Evolutionary conservation across 2,113 vertebrate genomes (phyloP), one percentile per base, ranked within the genome.

Genomic region (Dicrurus megarhynchus): DNA sequence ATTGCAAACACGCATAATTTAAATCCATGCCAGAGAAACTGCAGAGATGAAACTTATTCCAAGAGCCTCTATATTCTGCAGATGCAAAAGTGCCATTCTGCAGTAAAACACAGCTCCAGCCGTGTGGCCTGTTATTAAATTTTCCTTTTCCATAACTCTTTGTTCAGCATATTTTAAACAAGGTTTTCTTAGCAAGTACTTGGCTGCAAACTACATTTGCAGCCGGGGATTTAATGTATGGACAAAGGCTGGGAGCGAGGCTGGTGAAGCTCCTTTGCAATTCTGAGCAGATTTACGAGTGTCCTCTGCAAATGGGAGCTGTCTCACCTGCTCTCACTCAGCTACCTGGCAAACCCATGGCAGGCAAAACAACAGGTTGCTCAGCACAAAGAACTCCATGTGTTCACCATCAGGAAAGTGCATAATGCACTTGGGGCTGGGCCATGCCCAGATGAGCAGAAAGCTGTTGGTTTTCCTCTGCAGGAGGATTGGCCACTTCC

Each of bases 1-100:
- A 81, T 47, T 94, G 88, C 65, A 92, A 93, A 84, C 90, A 87
- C 50, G 81, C 87, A 89, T 95, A 97, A 97, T 96, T 96, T 95
- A 69, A 97, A 89, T 75, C 64, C 78, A 84, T 24, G 76, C 68
- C 93, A 74, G 90, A 90, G 67, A 95, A 95, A 93, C 11, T 60
- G 55, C 86, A 73, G 71, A 93, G 87, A 87, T 22, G 11, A 85
- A 94, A 84, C 24, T 55, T 47, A 59, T 13, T 78, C 73, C 44
- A 71, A 85, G 86, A 84, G 16, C 14, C n/a, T 14, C 5, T 35
- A 9, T 35, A 37, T 70, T 55, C 57, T 55, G 19, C 41, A 91
- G 85, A 96, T 68, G 65, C 73, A 84, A 49, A 97, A 95, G 44
- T 53, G 70, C 49, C 83, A 84, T 32, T 92, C 80, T 81, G 76